Conservation (phyloP, 2,113 vertebrate species). For the Pithys albifrons region DNA sequence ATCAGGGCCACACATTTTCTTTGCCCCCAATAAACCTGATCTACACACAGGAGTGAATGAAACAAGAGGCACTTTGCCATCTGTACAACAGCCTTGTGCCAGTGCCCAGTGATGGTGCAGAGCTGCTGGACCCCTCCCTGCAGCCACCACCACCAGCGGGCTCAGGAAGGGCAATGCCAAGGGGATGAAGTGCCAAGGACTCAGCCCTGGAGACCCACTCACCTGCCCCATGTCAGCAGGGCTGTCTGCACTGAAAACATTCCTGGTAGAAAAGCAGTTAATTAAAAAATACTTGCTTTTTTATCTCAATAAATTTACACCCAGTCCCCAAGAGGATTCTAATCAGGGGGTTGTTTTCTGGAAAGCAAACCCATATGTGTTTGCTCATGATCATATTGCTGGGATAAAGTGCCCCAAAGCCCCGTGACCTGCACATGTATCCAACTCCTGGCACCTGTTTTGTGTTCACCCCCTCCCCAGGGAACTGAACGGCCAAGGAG, state of each 20-base stretch:
- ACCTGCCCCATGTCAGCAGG: rapidly evolving
- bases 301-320: not conserved
- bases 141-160: not conserved
- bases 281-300: not conserved
- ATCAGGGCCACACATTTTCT: not conserved
- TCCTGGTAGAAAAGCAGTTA: not conserved
- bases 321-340: not conserved
- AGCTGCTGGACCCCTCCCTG: not conserved
- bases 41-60: not conserved
- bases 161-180: not conserved
- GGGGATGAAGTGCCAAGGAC: not conserved
- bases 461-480: not conserved
- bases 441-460: not conserved
- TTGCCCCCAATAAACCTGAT: not conserved
- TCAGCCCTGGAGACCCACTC: not conserved
- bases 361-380: not conserved
- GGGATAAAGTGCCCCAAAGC: not conserved
- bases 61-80: not conserved
- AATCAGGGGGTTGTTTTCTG: not conserved
- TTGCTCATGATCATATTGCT: not conserved
- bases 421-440: rapidly evolving
- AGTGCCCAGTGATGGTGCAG: not conserved
- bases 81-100: not conserved
- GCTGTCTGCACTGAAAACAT: not conserved
- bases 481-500: not conserved